phyloP scores from a whole-genome alignment of 1,140 invertebrate species.

The Vanessa tameamea region DNA sequence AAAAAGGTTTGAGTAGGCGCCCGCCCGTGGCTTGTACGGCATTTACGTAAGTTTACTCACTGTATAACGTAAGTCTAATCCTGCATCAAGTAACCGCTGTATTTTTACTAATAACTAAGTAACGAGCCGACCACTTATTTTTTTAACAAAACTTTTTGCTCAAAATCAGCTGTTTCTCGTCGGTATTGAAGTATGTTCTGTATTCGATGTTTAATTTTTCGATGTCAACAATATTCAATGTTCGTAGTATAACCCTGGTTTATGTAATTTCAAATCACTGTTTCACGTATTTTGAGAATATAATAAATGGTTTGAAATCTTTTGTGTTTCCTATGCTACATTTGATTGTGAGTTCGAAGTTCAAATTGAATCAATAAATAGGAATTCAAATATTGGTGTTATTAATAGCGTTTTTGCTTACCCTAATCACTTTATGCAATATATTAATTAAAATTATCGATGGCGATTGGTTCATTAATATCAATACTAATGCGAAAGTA shows the following conservation, averaged over 20 bases:
- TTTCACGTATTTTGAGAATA: constrained; percentile 73
- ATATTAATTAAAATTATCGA: too few relatives aligned
- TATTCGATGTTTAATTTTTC: constrained; percentile 60
- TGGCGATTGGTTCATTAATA: too few relatives aligned
- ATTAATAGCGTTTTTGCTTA: constrained; percentile 54
- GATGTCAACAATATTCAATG: constrained; percentile 70
- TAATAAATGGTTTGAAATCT: constrained; percentile 75
- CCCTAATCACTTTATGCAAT: constrained; percentile 13
- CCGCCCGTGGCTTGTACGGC: constrained; percentile 74
- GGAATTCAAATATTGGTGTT: constrained; percentile 76
- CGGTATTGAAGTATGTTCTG: constrained; percentile 55
- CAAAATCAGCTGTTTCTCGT: constrained; percentile 70
- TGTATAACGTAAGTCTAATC: constrained; percentile 76
- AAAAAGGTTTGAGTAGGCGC: constrained; percentile 50
- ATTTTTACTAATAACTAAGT: constrained; percentile 74
- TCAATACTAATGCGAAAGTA: too few relatives aligned
- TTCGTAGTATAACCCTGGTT: constrained; percentile 67
- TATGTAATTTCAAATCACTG: constrained; percentile 66
- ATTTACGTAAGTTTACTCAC: constrained; percentile 75
- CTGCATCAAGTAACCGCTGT: constrained; percentile 74
- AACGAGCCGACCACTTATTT: constrained; percentile 74
- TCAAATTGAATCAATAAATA: constrained; percentile 81
- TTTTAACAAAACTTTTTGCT: constrained; percentile 78
- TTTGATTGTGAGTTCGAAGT: constrained; percentile 80
- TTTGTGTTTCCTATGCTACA: constrained; percentile 79